Evolutionary conservation across 2,113 vertebrate species (phyloP).

Genomic region (Hucho hucho): DNA sequence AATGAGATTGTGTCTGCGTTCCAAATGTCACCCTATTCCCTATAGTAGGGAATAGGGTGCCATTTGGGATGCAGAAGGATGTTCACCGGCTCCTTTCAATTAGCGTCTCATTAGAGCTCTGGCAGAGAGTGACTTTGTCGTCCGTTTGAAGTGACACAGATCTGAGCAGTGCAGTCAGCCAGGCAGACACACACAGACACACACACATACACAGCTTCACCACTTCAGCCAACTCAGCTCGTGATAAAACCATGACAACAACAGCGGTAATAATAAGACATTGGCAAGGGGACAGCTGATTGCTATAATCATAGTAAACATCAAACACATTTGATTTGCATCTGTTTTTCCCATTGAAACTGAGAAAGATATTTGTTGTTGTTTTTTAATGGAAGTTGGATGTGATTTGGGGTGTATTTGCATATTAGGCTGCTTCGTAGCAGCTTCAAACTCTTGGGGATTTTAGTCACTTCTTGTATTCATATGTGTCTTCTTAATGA

Average conservation of each 20-base stretch:
- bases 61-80: not conserved
- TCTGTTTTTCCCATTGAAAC: constrained; percentile 21
- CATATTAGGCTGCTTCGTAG: not conserved
- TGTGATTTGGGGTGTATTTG: not conserved
- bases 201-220: not conserved
- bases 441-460: not conserved
- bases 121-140: not conserved
- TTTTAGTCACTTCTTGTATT: not conserved
- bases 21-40: too few species aligned
- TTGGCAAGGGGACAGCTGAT: not conserved
- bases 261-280: constrained; percentile 23
- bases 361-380: not conserved
- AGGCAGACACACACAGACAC: not conserved
- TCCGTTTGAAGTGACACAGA: constrained; percentile 20
- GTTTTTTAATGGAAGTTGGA: not conserved
- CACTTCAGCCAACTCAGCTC: constrained; percentile 1
- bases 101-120: constrained; percentile 17
- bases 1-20: not conserved
- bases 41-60: too few species aligned
- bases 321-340: constrained; percentile 31
- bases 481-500: not conserved
- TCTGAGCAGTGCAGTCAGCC: not conserved
- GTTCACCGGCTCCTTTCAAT: constrained; percentile 18
- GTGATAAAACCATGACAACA: constrained; percentile 46
- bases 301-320: constrained; percentile 31